phyloP scores from a whole-genome alignment of 2,113 vertebrate species.

The Quiscalus mexicanus region DNA sequence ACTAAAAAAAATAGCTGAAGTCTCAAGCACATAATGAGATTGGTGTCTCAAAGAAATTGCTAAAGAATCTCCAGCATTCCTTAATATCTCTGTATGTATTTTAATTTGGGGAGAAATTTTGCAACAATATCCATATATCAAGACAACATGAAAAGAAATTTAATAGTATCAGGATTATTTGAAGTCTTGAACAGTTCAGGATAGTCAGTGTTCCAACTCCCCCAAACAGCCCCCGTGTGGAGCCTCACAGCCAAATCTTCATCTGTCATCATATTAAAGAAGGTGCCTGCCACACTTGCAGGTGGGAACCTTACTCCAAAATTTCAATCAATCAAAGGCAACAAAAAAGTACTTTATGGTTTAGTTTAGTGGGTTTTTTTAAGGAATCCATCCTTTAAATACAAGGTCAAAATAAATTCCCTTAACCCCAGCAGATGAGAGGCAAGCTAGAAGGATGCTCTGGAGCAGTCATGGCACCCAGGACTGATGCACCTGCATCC shows the following conservation, averaged over 20 bases:
- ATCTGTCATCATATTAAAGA: background rate
- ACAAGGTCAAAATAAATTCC: background rate
- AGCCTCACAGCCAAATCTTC: background rate
- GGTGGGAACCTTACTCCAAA: background rate
- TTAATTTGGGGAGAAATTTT: background rate
- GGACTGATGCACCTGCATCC: accelerated
- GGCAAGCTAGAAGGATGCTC: background rate
- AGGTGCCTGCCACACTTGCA: background rate
- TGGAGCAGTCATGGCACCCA: background rate
- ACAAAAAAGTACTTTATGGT: background rate
- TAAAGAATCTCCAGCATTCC: background rate
- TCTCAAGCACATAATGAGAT: background rate
- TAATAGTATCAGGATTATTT: background rate
- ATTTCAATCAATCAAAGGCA: background rate
- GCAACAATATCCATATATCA: background rate
- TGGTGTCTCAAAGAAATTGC: background rate
- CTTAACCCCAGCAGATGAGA: background rate
- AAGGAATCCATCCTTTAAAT: background rate
- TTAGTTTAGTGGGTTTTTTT: background rate
- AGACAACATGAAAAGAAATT: background rate
- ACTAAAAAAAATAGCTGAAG: background rate
- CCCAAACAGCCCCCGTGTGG: background rate
- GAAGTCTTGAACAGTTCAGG: background rate
- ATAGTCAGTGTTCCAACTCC: background rate
- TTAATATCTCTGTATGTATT: background rate